Conservation (phyloP, 2,113 vertebrate species). For the Lophius piscatorius region DNA sequence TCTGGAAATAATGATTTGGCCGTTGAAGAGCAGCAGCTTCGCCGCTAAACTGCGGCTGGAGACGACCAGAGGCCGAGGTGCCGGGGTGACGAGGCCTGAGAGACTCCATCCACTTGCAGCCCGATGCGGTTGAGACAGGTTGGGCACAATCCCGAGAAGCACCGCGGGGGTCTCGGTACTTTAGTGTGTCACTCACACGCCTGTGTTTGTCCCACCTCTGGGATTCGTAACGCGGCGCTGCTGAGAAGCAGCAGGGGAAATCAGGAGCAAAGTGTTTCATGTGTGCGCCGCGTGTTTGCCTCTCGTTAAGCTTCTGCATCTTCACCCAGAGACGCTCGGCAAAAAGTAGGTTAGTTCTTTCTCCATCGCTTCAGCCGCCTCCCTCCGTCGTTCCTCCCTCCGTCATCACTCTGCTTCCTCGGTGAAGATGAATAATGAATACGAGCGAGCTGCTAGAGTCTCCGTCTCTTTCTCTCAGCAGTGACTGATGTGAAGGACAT, state of each 20-base stretch:
- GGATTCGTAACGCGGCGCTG: neutral
- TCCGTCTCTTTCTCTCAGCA: conserved; percentile 50
- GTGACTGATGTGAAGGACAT: conserved; percentile 30
- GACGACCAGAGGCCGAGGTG: conserved; percentile 10
- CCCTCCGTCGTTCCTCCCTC: conserved; percentile 36
- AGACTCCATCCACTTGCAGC: conserved; percentile 31
- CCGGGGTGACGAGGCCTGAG: conserved; percentile 10
- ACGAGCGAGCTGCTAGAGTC: conserved; percentile 39
- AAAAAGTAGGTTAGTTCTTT: conserved; percentile 54
- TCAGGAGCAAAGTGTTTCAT: conserved; percentile 21
- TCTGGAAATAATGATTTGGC: conserved; percentile 59
- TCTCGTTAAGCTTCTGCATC: conserved; percentile 41
- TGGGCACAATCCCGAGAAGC: neutral
- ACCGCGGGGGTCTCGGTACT: neutral
- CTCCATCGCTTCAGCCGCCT: conserved; percentile 5
- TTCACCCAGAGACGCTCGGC: conserved; percentile 10
- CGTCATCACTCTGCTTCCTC: conserved; percentile 30
- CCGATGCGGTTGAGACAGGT: neutral
- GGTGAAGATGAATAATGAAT: conserved; percentile 60
- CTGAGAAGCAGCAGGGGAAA: conserved; percentile 27
- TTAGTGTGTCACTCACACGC: neutral
- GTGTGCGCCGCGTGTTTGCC: conserved; percentile 21
- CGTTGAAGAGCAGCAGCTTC: conserved; percentile 28
- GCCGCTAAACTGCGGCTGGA: conserved; percentile 8
- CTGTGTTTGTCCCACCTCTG: conserved; percentile 11